Percentiles rank a stretch among this genome's conserved stretches.
phyloP scores from a whole-genome alignment of 2,888 invertebrate species.

The Pyrochroa serraticornis region DNA sequence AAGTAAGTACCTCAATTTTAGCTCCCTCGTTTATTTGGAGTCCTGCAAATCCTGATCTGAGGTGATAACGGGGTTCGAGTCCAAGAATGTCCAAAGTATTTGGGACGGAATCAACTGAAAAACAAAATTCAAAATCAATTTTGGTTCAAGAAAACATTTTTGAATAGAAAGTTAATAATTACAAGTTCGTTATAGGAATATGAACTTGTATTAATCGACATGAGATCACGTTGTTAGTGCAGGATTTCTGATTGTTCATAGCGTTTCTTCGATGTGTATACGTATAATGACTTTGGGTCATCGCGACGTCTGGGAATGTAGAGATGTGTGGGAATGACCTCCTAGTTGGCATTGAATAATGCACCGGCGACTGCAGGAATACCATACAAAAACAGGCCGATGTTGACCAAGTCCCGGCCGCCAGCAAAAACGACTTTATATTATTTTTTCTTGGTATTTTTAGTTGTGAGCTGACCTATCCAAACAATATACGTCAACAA shows the following conservation, averaged over 20 bases:
- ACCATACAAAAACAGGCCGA: slow-evolving; percentile 13
- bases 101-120: slow-evolving; percentile 43
- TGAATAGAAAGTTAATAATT: too few species aligned
- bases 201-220: too few species aligned
- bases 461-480: slow-evolving; percentile 25
- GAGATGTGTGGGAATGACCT: slow-evolving; percentile 46
- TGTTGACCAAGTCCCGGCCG: slow-evolving; percentile 9
- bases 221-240: too few species aligned
- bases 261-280: neutral
- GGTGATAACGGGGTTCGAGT: slow-evolving; percentile 50
- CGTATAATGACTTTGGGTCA: slow-evolving; percentile 23
- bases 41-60: slow-evolving; percentile 51
- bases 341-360: slow-evolving; percentile 40
- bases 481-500: slow-evolving; percentile 12
- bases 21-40: slow-evolving; percentile 44
- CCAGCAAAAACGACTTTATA: slow-evolving; percentile 3
- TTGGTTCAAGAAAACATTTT: too few species aligned
- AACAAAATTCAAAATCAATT: slow-evolving; percentile 10
- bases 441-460: slow-evolving; percentile 21
- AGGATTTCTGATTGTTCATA: too few species aligned
- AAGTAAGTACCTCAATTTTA: slow-evolving; percentile 7
- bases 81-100: slow-evolving; percentile 45
- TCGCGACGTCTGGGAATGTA: slow-evolving; percentile 44
- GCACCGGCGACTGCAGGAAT: slow-evolving; percentile 32
- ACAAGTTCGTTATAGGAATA: too few species aligned